Evolutionary conservation across 2,888 invertebrate genomes (phyloP), one percentile per base, ranked within the genome.

Genomic region (Diarsia rubi): DNA sequence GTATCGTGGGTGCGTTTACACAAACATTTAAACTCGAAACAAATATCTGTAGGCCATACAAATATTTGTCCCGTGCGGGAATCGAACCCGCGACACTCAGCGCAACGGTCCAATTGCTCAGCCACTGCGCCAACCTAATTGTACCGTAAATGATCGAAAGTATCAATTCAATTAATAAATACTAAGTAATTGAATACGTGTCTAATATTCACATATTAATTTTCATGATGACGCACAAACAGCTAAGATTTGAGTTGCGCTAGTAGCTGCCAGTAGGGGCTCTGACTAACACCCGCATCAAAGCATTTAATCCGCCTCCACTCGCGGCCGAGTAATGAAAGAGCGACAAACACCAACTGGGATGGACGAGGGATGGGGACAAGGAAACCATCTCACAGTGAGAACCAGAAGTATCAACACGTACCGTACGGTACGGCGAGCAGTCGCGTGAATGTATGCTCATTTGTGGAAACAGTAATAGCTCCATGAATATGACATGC

Each of bases 241-340:
- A 66, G 66, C 66, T 74, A 68, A 75, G 68, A 77, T 57, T 75
- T 64, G 64, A 60, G 45, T n/a, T n/a, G 63, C 63, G 59, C 11
- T 14, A 52, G 78, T 69, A 60, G 21, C 24, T 8, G 42, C 21
- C 59, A 21, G 76, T 52, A 65, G 73, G 69, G 71, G 80, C 77
- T 60, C 52, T 31, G 31, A 52, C 76, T 64, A 72, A 74, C 77
- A 84, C 79, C 79, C 88, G 88, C 84, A 75, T 86, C 87, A 86
- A 88, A 89, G 90, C 89, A 89, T 90, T 89, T 90, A 90, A 90
- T 88, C 88, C 88, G 72, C 72, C 78, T 72, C 81, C 78, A 78
- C 82, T 83, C 83, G 86, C 83, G 79, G 81, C 83, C 74, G 81
- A 81, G 84, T 89, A 89, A 90, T 91, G 89, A 91, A 89, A 90